Evolutionary conservation across 2,113 vertebrate genomes (phyloP).

Genomic region (Fregetta grallaria): DNA sequence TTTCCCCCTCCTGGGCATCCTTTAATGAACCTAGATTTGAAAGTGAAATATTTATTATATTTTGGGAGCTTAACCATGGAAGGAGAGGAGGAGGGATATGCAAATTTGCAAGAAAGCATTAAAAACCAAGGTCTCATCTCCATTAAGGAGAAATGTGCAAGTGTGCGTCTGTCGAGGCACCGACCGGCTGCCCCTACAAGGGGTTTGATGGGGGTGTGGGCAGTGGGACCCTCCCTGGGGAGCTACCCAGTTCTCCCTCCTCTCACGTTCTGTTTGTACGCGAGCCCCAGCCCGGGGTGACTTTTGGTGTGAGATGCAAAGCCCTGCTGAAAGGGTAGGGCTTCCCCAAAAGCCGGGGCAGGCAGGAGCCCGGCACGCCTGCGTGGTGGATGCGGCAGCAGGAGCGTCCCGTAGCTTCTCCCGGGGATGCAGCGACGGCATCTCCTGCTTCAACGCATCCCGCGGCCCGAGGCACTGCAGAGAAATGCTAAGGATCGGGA

Average conservation of each 20-base stretch:
- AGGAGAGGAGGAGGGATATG: constrained; percentile 23
- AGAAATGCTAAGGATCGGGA: background rate
- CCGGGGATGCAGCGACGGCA: too few relatives aligned
- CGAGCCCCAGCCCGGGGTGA: background rate
- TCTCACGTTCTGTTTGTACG: background rate
- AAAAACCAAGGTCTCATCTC: background rate
- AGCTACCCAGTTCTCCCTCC: too few relatives aligned
- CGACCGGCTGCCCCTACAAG: background rate
- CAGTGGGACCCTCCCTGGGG: background rate
- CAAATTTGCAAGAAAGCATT: constrained; percentile 24
- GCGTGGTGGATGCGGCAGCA: too few relatives aligned
- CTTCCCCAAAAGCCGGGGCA: background rate
- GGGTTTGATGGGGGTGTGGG: background rate
- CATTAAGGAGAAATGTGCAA: background rate
- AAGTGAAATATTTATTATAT: constrained; percentile 80
- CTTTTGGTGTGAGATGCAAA: too few relatives aligned
- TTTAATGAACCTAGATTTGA: constrained; percentile 78
- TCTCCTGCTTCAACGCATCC: background rate
- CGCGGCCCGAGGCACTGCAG: fast-evolving
- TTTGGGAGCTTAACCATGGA: constrained; percentile 13
- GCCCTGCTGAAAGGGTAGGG: fast-evolving
- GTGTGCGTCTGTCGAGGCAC: fast-evolving
- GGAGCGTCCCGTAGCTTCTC: background rate
- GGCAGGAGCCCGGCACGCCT: background rate
- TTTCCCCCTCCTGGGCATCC: constrained; percentile 75